Conservation (phyloP, 2,113 vertebrate species). For the Tylochromis polylepis region DNA sequence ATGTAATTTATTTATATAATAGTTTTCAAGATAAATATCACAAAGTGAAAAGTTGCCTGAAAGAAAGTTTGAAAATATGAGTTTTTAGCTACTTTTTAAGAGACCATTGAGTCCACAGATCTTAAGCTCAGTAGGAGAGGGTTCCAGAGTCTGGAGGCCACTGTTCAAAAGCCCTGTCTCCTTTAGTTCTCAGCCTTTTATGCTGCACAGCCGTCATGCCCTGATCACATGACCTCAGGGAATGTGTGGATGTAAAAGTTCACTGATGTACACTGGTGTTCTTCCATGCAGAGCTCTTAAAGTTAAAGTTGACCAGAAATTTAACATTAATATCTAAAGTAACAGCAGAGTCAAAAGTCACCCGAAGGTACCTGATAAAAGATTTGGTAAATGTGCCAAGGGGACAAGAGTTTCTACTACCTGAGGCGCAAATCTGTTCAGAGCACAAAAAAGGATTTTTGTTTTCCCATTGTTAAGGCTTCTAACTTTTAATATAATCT, state of each 20-base stretch:
- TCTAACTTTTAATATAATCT: background rate
- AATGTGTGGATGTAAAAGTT: background rate
- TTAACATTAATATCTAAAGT: background rate
- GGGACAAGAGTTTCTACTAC: background rate
- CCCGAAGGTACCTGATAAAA: background rate
- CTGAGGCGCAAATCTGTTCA: background rate
- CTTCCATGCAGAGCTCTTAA: background rate
- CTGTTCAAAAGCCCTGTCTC: background rate
- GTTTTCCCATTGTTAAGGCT: background rate
- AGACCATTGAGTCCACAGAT: background rate
- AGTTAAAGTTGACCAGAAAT: background rate
- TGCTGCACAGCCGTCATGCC: background rate
- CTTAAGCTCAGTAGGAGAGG: background rate
- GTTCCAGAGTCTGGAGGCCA: background rate
- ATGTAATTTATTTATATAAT: too few species aligned
- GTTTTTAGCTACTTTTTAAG: background rate
- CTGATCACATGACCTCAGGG: background rate
- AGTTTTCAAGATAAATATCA: too few species aligned
- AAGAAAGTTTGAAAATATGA: too few species aligned
- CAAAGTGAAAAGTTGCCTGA: too few species aligned
- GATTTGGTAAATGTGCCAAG: accelerated
- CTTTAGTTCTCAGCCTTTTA: background rate
- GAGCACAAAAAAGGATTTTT: background rate
- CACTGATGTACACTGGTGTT: background rate
- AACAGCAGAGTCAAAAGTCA: background rate